phyloP scores from a whole-genome alignment of 1,140 invertebrate genomes.

The Oreohelix idahoensis region DNA sequence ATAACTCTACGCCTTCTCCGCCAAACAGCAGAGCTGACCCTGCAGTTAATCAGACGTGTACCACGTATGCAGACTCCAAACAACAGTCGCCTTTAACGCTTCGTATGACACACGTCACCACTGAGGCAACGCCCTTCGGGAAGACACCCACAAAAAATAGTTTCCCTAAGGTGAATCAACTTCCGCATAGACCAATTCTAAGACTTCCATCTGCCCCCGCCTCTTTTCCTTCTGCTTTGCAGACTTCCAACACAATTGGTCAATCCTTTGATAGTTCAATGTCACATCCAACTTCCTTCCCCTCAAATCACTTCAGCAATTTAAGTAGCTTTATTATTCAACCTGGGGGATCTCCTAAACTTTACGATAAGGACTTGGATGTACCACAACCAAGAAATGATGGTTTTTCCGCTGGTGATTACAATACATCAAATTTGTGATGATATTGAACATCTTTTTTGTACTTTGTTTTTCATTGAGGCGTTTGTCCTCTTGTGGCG shows the following conservation, averaged over 20 bases:
- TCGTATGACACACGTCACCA: neutral
- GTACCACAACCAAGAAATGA: neutral
- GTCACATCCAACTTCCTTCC: slow-evolving; percentile 2
- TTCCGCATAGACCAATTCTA: slow-evolving; percentile 2
- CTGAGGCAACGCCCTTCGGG: neutral
- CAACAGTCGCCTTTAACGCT: neutral
- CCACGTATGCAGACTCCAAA: neutral
- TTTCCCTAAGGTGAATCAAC: neutral
- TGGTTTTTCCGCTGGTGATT: neutral
- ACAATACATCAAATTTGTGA: slow-evolving; percentile 3
- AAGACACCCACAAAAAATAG: neutral
- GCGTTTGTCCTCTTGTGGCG: too few species aligned
- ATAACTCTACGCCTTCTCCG: neutral
- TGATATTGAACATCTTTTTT: neutral
- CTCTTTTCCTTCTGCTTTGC: neutral
- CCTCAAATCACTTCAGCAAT: neutral
- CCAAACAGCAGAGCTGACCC: neutral
- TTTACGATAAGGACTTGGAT: neutral
- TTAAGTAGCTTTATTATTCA: neutral
- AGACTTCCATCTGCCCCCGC: slow-evolving; percentile 13
- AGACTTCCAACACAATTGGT: neutral
- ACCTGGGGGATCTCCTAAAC: neutral
- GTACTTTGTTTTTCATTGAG: too few species aligned
- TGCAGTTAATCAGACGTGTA: neutral
- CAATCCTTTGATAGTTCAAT: neutral